Conservation (phyloP, 1,140 invertebrate genomes). For the Hydropsyche tenuis region DNA sequence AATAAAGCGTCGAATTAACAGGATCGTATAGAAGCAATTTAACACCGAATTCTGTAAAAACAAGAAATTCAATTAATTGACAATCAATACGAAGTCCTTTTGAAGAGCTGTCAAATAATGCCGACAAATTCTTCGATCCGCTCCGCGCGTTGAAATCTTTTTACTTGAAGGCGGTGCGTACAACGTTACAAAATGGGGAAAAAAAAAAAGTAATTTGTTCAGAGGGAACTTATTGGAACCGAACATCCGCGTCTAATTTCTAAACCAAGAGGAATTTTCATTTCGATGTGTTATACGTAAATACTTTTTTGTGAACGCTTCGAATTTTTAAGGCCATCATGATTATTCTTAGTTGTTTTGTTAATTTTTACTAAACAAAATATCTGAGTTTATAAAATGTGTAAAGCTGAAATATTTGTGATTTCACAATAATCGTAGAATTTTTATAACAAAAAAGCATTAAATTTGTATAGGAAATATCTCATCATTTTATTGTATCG, state of each 20-base stretch:
- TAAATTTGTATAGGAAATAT: no score
- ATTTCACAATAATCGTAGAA: no score
- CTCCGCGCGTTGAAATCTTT: conserved; percentile 44
- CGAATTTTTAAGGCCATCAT: not conserved
- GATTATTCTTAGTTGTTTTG: no score
- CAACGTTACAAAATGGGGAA: not conserved
- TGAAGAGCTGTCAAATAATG: conserved; percentile 47
- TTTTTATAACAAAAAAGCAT: no score
- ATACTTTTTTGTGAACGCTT: conserved; percentile 9
- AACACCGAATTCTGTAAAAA: no score
- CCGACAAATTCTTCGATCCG: conserved; percentile 47
- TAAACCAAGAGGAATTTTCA: conserved; percentile 45
- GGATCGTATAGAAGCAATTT: no score
- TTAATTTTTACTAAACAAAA: no score
- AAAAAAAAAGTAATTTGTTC: conserved; percentile 47
- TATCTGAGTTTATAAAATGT: no score
- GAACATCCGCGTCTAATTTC: conserved; percentile 46
- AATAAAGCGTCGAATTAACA: no score
- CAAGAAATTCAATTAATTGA: conserved; percentile 48
- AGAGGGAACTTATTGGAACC: conserved; percentile 47
- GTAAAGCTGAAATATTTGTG: no score
- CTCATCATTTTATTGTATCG: no score
- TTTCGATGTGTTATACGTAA: conserved; percentile 33
- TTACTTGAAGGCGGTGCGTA: conserved; percentile 14
- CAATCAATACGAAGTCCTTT: conserved; percentile 44